These are phyloP conservation scores for Scotopteryx bipunctaria DNA, from an alignment of 2,888 invertebrate genomes.

Conservation along the genomic window DNA sequence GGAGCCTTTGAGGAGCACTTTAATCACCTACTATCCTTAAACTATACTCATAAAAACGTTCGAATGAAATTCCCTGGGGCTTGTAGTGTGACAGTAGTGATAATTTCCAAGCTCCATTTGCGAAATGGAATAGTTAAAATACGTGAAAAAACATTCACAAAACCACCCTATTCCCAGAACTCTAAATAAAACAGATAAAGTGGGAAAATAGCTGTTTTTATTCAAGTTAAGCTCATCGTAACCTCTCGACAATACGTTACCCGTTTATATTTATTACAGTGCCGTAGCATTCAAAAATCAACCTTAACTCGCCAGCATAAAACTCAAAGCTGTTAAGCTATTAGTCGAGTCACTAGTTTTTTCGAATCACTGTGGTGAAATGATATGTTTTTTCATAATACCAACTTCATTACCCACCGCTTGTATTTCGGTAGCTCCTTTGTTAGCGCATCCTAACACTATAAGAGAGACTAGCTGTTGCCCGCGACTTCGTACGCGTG, in stretches of 20 bases:
- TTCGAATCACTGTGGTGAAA: too few species aligned
- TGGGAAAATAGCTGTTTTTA: constrained; percentile 14
- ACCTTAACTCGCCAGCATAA: neutral
- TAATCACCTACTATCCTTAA: too few species aligned
- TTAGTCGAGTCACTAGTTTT: too few species aligned
- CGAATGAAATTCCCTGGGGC: neutral
- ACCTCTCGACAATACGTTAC: constrained; percentile 14
- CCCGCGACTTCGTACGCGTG: too few species aligned
- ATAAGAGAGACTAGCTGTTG: too few species aligned
- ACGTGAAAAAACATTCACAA: neutral
- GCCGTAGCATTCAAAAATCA: neutral
- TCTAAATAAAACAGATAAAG: constrained; percentile 12
- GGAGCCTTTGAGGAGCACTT: too few species aligned
- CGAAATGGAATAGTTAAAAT: neutral
- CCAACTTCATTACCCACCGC: too few species aligned
- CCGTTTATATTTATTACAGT: constrained; percentile 14
- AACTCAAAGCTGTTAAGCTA: neutral
- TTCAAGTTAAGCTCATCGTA: constrained; percentile 10
- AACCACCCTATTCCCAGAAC: constrained; percentile 1
- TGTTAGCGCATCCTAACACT: too few species aligned
- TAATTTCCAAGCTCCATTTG: neutral
- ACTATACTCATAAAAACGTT: too few species aligned
- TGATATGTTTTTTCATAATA: too few species aligned
- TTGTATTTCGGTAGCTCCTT: too few species aligned
- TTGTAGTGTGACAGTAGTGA: neutral